These are phyloP conservation scores for Halichoeres trimaculatus DNA, from an alignment of 2,113 vertebrate genomes.

Conservation along the genomic window DNA sequence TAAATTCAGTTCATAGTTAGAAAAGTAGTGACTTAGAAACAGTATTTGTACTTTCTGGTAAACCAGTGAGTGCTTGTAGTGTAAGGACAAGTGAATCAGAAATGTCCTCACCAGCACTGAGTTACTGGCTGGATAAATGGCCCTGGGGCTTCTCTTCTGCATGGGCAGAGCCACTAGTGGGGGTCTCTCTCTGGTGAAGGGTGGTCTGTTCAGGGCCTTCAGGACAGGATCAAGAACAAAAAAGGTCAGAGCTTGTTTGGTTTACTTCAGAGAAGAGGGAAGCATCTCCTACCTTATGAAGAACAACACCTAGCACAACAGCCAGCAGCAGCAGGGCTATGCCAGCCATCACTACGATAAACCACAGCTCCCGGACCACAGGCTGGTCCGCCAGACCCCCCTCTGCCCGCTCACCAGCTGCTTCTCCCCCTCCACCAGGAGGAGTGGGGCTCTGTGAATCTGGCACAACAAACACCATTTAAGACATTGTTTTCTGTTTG, in stretches of 20 bases:
- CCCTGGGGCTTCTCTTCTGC: slow-evolving; percentile 87
- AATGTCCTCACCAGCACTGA: slow-evolving; percentile 84
- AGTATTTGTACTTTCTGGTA: too few relatives aligned
- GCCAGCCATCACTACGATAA: slow-evolving; percentile 89
- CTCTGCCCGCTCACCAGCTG: slow-evolving; percentile 76
- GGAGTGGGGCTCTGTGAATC: slow-evolving; percentile 84
- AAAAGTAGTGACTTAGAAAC: too few relatives aligned
- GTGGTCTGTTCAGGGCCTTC: slow-evolving; percentile 87
- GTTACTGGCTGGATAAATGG: slow-evolving; percentile 86
- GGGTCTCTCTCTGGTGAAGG: slow-evolving; percentile 89
- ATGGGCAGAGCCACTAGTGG: slow-evolving; percentile 85
- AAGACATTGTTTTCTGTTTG: background rate
- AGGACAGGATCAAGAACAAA: slow-evolving; percentile 76
- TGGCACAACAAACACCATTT: slow-evolving; percentile 47
- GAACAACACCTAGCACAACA: slow-evolving; percentile 86
- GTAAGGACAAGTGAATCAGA: background rate
- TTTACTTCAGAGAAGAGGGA: too few relatives aligned
- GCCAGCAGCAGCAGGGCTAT: slow-evolving; percentile 91
- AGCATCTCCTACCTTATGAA: slow-evolving; percentile 81
- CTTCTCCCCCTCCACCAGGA: slow-evolving; percentile 80
- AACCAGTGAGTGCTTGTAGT: too few relatives aligned
- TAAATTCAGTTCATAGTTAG: too few relatives aligned
- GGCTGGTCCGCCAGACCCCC: slow-evolving; percentile 70
- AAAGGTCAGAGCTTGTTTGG: background rate
- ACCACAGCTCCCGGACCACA: slow-evolving; percentile 90